Evolutionary conservation across 2,888 invertebrate species (phyloP).

Genomic region (Cryptus armator): DNA sequence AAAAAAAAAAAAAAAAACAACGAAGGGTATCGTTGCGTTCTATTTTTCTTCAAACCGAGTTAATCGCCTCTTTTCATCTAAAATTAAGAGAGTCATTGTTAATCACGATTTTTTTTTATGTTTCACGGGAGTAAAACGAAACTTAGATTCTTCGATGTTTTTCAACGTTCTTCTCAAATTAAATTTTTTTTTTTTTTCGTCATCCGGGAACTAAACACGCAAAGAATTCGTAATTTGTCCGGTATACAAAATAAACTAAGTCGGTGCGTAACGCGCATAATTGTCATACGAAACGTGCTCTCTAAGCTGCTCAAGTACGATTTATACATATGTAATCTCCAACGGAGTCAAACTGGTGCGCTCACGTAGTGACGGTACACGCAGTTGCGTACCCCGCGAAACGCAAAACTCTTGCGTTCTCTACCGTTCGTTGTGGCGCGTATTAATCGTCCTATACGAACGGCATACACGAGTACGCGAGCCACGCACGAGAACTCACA

Average conservation of each 20-base stretch:
- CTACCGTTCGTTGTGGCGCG: slow-evolving; percentile 49
- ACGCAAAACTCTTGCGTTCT: slow-evolving; percentile 67
- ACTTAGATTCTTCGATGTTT: too few species aligned
- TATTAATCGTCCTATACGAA: slow-evolving; percentile 54
- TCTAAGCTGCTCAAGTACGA: background rate
- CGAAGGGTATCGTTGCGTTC: too few species aligned
- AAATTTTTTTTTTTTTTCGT: background rate
- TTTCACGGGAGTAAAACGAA: too few species aligned
- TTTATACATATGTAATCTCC: slow-evolving; percentile 34
- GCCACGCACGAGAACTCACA: slow-evolving; percentile 38
- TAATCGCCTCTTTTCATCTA: too few species aligned
- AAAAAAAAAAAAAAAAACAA: too few species aligned
- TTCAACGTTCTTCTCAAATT: background rate
- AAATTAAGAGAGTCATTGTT: too few species aligned
- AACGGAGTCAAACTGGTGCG: slow-evolving; percentile 35
- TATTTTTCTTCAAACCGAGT: too few species aligned
- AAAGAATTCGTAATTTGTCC: background rate
- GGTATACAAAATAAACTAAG: background rate
- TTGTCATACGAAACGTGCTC: slow-evolving; percentile 18
- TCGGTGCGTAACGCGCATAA: background rate
- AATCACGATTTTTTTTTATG: too few species aligned
- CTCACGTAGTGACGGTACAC: slow-evolving; percentile 49
- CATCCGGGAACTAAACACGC: background rate
- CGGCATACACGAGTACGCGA: slow-evolving; percentile 26
- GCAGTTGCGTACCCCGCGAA: slow-evolving; percentile 61